A percentile compares a stretch with the other conserved stretches of the same genome.
phyloP scores from a whole-genome alignment of 92 coral and sea anemone species.

The Epizoanthus ramosus region DNA sequence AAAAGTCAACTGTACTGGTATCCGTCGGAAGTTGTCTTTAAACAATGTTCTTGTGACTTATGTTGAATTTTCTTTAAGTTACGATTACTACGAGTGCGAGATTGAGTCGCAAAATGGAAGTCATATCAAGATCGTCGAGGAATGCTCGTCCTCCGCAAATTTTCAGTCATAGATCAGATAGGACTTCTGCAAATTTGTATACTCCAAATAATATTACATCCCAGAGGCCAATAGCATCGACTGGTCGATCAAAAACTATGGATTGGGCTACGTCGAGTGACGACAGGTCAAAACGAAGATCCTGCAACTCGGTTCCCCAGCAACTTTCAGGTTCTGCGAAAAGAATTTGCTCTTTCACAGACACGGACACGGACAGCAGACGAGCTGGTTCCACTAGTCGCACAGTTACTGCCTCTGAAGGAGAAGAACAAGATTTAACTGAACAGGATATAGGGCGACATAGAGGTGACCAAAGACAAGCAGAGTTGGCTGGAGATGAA shows the following conservation, averaged over 20 bases:
- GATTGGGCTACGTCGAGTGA: slow-evolving; percentile 1
- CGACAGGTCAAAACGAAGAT: slow-evolving; percentile 4
- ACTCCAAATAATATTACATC: slow-evolving; percentile 23
- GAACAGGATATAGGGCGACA: slow-evolving; percentile 22
- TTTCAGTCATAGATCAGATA: slow-evolving; percentile 5
- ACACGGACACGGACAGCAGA: background rate
- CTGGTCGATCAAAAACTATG: background rate
- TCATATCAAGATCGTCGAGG: background rate
- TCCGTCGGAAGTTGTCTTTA: too few species aligned
- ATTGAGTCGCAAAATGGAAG: slow-evolving; percentile 4
- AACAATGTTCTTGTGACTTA: too few species aligned
- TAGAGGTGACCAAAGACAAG: slow-evolving; percentile 1
- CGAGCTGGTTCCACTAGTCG: slow-evolving; percentile 6
- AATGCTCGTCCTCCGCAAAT: background rate
- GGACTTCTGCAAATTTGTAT: slow-evolving; percentile 5
- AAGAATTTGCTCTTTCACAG: slow-evolving; percentile 8
- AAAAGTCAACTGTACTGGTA: too few species aligned
- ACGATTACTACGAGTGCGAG: background rate
- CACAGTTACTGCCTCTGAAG: slow-evolving; percentile 34
- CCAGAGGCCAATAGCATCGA: background rate
- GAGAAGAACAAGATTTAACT: slow-evolving; percentile 10
- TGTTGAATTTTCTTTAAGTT: too few species aligned
- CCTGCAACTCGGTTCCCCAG: slow-evolving; percentile 17
- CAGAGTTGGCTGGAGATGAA: slow-evolving; percentile 40
- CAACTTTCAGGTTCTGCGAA: slow-evolving; percentile 13